A percentile compares a stretch with the other conserved stretches of the same genome.
Conservation (phyloP, 2,113 vertebrate genomes). For the Pogona vitticeps region DNA sequence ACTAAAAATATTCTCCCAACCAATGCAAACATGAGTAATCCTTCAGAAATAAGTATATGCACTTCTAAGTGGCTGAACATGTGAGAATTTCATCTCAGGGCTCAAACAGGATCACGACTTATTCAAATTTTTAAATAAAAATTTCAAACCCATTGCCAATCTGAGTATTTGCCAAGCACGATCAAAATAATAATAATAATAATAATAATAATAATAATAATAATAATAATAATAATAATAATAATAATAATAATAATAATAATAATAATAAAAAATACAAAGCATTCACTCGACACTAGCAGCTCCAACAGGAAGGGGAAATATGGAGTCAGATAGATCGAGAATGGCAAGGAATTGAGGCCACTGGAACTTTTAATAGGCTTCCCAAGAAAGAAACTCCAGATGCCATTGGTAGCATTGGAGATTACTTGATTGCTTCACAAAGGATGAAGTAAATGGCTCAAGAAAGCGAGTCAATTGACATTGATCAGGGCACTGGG, state of each 20-base stretch:
- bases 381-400: neutral
- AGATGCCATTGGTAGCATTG: neutral
- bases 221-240: too few species aligned
- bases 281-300: conserved; percentile 50
- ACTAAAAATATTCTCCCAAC: neutral
- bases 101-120: too few species aligned
- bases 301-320: too few species aligned
- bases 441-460: neutral
- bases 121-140: too few species aligned
- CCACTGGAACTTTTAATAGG: neutral
- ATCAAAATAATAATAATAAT: too few species aligned
- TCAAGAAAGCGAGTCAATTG: neutral
- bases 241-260: too few species aligned
- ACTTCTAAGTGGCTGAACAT: too few species aligned
- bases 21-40: neutral
- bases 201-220: too few species aligned
- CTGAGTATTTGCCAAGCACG: conserved; percentile 13
- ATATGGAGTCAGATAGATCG: neutral
- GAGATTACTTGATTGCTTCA: neutral
- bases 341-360: neutral
- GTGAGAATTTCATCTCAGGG: too few species aligned
- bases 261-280: conserved; percentile 11
- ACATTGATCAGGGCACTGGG: neutral
- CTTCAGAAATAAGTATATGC: too few species aligned
- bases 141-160: too few species aligned